These are phyloP conservation scores for Drosophila buzzatii DNA, from an alignment of 2,888 invertebrate species.

Conservation along the genomic window DNA sequence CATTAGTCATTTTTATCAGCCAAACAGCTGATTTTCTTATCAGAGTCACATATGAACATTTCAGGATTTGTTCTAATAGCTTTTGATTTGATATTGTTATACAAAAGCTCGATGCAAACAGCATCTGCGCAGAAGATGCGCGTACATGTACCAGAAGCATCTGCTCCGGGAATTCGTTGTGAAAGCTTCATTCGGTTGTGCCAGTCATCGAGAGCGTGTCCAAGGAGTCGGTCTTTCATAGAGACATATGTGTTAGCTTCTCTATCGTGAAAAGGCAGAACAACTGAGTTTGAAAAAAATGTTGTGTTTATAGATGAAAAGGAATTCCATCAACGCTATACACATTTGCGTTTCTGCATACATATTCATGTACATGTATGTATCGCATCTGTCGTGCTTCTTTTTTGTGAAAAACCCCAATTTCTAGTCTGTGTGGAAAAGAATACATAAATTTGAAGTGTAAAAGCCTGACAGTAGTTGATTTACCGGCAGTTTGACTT, in stretches of 20 bases:
- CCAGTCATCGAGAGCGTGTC: slow-evolving; percentile 71
- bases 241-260: slow-evolving; percentile 31
- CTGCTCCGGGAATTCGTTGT: slow-evolving; percentile 48
- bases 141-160: slow-evolving; percentile 31
- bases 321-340: slow-evolving; percentile 25
- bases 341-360: slow-evolving; percentile 17
- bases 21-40: slow-evolving; percentile 55
- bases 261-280: slow-evolving; percentile 22
- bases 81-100: slow-evolving; percentile 43
- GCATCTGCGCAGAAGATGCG: slow-evolving; percentile 55
- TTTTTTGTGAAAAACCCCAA: not conserved
- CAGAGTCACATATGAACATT: slow-evolving; percentile 15
- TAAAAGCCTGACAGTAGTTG: not conserved
- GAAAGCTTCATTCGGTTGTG: slow-evolving; percentile 42
- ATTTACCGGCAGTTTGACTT: slow-evolving; percentile 35
- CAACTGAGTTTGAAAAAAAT: slow-evolving; percentile 49
- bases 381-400: slow-evolving; percentile 17
- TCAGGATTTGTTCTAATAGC: slow-evolving; percentile 30
- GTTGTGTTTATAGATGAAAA: slow-evolving; percentile 49
- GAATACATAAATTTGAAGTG: not conserved
- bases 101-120: slow-evolving; percentile 27
- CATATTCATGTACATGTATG: slow-evolving; percentile 20
- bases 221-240: slow-evolving; percentile 56
- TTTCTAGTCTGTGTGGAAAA: not conserved
- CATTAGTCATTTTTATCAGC: slow-evolving; percentile 4